Evolutionary conservation across 1,140 invertebrate species (phyloP).

Genomic region (Heliconius himera): DNA sequence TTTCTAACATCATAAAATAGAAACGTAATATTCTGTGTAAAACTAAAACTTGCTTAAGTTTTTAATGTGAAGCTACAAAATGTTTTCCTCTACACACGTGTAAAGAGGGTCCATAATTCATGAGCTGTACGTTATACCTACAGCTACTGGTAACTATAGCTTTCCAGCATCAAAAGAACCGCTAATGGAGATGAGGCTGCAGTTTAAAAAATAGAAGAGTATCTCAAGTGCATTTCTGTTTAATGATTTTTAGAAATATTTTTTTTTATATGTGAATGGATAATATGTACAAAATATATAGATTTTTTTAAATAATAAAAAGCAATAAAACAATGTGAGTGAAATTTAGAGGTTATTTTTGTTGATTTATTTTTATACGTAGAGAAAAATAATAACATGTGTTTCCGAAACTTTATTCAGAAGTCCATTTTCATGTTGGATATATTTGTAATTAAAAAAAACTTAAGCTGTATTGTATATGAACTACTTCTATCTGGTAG

Average conservation of each 20-base stretch:
- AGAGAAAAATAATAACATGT: too few relatives aligned
- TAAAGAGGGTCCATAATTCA: slow-evolving; percentile 17
- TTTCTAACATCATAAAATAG: neutral
- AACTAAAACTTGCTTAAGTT: slow-evolving; percentile 1
- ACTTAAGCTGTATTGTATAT: too few relatives aligned
- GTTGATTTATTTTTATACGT: too few relatives aligned
- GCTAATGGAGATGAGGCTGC: slow-evolving; percentile 26
- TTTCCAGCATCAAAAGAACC: slow-evolving; percentile 29
- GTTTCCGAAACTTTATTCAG: too few relatives aligned
- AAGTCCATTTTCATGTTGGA: too few relatives aligned
- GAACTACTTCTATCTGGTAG: too few relatives aligned
- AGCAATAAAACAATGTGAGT: neutral
- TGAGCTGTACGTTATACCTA: slow-evolving; percentile 16
- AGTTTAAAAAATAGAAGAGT: slow-evolving; percentile 7
- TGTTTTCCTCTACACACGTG: slow-evolving; percentile 7
- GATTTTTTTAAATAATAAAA: neutral
- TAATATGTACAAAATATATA: neutral
- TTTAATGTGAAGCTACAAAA: slow-evolving; percentile 6
- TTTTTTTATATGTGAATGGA: neutral
- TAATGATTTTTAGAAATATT: neutral
- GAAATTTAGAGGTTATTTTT: neutral
- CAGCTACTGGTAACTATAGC: slow-evolving; percentile 23
- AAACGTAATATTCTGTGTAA: neutral
- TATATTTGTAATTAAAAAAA: too few relatives aligned
- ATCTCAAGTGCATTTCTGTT: slow-evolving; percentile 15